Percentiles rank a stretch among this genome's conserved stretches.
Evolutionary conservation across 2,797 vertebrate species (phyloP).

Genomic region (Chaetophractus vellerosus): DNA sequence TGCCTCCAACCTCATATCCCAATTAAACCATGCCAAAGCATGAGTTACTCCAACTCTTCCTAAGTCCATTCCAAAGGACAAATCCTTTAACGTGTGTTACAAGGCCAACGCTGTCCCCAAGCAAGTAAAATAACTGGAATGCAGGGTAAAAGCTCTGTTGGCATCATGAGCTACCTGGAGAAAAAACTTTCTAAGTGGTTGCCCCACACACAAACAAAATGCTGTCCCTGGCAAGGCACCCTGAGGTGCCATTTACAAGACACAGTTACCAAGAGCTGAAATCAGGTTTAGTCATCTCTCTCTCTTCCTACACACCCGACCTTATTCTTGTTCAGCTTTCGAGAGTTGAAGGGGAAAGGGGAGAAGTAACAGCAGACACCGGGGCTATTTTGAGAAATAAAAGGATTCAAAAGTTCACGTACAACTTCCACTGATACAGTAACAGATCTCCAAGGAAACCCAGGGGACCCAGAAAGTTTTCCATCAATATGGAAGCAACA

Average conservation of each 20-base stretch:
- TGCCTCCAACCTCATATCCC: constrained; percentile 14
- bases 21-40: constrained; percentile 41
- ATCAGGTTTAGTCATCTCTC: not conserved
- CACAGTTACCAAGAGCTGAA: constrained; percentile 18
- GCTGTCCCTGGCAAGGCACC: not conserved
- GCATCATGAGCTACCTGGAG: not conserved
- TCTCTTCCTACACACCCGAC: not conserved
- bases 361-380: not conserved
- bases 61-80: constrained; percentile 68
- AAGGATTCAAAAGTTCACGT: constrained; percentile 67
- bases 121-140: constrained; percentile 54
- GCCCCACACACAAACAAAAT: not conserved
- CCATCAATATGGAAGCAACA: not conserved
- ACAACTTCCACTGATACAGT: constrained; percentile 52
- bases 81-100: constrained; percentile 62
- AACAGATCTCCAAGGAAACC: constrained; percentile 66
- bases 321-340: constrained; percentile 48
- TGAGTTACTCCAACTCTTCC: constrained; percentile 39
- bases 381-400: constrained; percentile 58
- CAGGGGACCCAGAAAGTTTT: not conserved
- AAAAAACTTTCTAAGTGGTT: not conserved
- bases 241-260: not conserved
- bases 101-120: constrained; percentile 56
- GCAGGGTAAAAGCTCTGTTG: not conserved
- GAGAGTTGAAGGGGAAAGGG: not conserved